Evolutionary conservation across 2,113 vertebrate species (phyloP).

Genomic region (Cephalopterus ornatus): DNA sequence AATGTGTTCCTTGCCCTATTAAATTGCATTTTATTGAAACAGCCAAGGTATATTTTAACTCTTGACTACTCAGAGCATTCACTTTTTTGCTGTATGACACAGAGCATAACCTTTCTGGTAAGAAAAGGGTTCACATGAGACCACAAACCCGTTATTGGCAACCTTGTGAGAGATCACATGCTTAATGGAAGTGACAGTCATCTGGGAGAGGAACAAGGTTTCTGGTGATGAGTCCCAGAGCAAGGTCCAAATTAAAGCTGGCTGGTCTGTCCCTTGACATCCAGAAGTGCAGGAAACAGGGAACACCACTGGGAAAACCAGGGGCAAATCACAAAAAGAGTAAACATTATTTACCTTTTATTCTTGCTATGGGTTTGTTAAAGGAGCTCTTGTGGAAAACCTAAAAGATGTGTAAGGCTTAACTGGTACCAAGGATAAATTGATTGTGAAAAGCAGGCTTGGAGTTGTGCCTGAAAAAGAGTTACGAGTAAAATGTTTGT

Average conservation of each 20-base stretch:
- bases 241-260: neutral
- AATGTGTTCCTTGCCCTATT: conserved; percentile 54
- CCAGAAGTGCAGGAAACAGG: neutral
- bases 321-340: neutral
- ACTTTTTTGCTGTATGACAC: neutral
- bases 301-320: neutral
- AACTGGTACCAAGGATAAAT: neutral
- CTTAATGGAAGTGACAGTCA: neutral
- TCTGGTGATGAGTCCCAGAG: neutral
- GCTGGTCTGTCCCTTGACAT: neutral
- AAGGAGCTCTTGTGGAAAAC: neutral
- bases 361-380: neutral
- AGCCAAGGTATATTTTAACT: conserved; percentile 51
- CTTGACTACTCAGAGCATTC: neutral
- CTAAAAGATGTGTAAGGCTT: neutral
- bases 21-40: conserved; percentile 68
- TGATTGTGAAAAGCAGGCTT: neutral
- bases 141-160: neutral
- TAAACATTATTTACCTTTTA: neutral
- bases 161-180: neutral
- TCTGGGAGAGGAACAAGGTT: neutral
- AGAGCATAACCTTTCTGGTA: neutral
- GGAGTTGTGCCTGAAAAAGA: neutral
- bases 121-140: neutral
- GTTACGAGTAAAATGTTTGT: neutral